These are phyloP conservation scores for Plagiodera versicolora DNA, from an alignment of 2,888 invertebrate genomes.

Conservation along the genomic window DNA sequence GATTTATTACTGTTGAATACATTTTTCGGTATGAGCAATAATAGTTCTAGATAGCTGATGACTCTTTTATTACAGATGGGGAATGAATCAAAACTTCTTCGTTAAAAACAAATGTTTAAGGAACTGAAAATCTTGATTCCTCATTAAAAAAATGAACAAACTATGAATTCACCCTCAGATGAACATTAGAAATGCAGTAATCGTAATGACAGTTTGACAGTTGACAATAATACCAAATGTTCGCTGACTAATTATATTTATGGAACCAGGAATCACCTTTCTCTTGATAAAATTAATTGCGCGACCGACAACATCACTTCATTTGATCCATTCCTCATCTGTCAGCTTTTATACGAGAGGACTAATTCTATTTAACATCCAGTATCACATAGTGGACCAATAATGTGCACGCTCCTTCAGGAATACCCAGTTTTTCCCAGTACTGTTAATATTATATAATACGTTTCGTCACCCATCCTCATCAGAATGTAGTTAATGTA, in stretches of 20 bases:
- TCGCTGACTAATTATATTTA: no score
- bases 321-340: no score
- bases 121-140: no score
- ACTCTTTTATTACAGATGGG: background rate
- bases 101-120: no score
- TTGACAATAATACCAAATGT: no score
- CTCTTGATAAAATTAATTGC: no score
- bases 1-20: constrained; percentile 33
- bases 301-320: no score
- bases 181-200: no score
- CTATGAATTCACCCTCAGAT: no score
- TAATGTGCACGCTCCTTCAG: background rate
- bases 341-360: background rate
- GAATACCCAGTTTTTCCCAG: background rate
- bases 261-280: no score
- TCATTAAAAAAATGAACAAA: no score
- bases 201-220: no score
- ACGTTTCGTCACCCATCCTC: background rate
- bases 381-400: constrained; percentile 1
- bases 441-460: background rate
- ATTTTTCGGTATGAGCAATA: constrained; percentile 41
- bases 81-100: background rate
- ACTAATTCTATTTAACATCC: background rate
- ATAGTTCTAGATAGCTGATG: constrained; percentile 25
- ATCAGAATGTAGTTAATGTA: background rate